These are phyloP conservation scores for Camponotus vicinus DNA, from an alignment of 1,140 invertebrate species.

Conservation along the genomic window DNA sequence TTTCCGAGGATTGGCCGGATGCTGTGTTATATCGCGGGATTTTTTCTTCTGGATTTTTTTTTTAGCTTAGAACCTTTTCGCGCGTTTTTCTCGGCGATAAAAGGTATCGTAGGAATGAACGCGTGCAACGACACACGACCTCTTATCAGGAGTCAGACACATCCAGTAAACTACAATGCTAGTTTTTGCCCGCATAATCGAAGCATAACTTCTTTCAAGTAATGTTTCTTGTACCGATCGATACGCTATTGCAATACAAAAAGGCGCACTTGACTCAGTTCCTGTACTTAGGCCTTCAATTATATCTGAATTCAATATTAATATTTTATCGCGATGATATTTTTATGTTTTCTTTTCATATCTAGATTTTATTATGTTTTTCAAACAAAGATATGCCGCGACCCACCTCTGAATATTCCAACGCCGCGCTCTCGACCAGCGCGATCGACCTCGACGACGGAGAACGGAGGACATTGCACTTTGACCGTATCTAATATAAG, in stretches of 20 bases:
- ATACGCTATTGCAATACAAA: neutral
- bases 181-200: neutral
- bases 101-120: neutral
- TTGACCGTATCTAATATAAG: slow-evolving; percentile 77
- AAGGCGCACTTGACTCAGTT: slow-evolving; percentile 26
- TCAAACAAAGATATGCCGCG: slow-evolving; percentile 40
- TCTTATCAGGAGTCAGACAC: neutral
- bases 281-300: slow-evolving; percentile 14
- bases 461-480: slow-evolving; percentile 74
- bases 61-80: slow-evolving; percentile 25
- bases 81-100: no score
- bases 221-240: neutral
- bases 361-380: slow-evolving; percentile 16
- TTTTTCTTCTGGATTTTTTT: slow-evolving; percentile 41
- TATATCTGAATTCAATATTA: slow-evolving; percentile 26
- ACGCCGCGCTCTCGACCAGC: slow-evolving; percentile 34
- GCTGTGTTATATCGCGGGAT: slow-evolving; percentile 15
- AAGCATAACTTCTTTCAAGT: slow-evolving; percentile 17
- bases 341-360: neutral
- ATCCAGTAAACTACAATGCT: neutral
- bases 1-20: neutral
- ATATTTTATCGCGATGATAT: slow-evolving; percentile 10
- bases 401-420: slow-evolving; percentile 66
- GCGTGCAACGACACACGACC: neutral
- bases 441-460: slow-evolving; percentile 67